Conservation (phyloP, 1,140 invertebrate genomes). For the Proctacanthus coquilletti region DNA sequence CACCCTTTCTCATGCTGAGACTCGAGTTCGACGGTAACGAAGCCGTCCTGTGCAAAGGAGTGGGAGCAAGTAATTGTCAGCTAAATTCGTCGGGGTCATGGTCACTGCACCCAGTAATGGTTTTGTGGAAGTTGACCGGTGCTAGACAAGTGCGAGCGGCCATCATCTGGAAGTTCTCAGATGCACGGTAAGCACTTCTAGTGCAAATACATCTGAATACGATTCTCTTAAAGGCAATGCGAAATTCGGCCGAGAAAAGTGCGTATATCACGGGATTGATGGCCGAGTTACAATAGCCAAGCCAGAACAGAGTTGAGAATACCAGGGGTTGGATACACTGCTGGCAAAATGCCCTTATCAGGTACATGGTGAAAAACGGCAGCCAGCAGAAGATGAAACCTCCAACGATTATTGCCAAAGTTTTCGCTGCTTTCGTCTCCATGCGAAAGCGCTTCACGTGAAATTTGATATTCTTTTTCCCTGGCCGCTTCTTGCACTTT, state of each 20-base stretch:
- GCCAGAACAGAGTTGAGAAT: constrained; percentile 68
- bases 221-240: constrained; percentile 59
- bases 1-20: too few species aligned
- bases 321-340: constrained; percentile 38
- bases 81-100: constrained; percentile 24
- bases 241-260: constrained; percentile 64
- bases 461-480: constrained; percentile 32
- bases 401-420: constrained; percentile 72
- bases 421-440: constrained; percentile 74
- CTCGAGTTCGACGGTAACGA: constrained; percentile 13
- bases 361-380: constrained; percentile 70
- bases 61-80: constrained; percentile 24
- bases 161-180: constrained; percentile 29
- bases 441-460: constrained; percentile 47
- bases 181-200: constrained; percentile 25
- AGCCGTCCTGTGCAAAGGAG: constrained; percentile 16
- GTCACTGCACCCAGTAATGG: constrained; percentile 27
- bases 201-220: constrained; percentile 42
- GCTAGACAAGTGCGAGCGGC: constrained; percentile 24
- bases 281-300: constrained; percentile 77
- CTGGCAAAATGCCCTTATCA: constrained; percentile 50
- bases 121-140: constrained; percentile 27
- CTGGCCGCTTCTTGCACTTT: constrained; percentile 30
- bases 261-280: constrained; percentile 72
- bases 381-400: constrained; percentile 77